Percentiles rank a stretch among this genome's conserved stretches.
These are phyloP conservation scores for Nanorana parkeri DNA, from an alignment of 2,113 vertebrate genomes.

Conservation along the genomic window DNA sequence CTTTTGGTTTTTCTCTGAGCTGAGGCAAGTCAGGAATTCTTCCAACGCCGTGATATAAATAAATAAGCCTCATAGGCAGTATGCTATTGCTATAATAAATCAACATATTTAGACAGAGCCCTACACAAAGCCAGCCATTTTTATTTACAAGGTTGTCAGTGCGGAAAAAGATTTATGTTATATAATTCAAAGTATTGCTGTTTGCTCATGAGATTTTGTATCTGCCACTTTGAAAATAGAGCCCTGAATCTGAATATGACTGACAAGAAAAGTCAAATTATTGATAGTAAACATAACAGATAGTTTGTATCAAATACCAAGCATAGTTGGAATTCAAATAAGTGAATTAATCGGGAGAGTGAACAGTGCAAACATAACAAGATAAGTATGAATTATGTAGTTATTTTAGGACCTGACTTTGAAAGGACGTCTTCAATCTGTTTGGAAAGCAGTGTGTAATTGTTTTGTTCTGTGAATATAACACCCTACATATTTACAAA, in stretches of 20 bases:
- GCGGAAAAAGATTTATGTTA: conserved; percentile 55
- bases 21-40: conserved; percentile 27
- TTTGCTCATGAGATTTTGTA: conserved; percentile 53
- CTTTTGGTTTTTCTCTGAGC: conserved; percentile 41
- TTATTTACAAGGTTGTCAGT: conserved; percentile 56
- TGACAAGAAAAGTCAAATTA: conserved; percentile 57
- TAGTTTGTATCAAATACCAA: conserved; percentile 49
- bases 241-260: conserved; percentile 50
- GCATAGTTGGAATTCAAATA: conserved; percentile 48
- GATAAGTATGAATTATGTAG: conserved; percentile 53
- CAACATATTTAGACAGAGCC: conserved; percentile 58
- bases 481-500: too few relatives aligned
- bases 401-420: conserved; percentile 44
- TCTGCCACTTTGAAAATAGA: conserved; percentile 56
- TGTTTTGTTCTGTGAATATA: too few relatives aligned
- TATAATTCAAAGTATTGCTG: conserved; percentile 56
- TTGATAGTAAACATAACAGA: conserved; percentile 57
- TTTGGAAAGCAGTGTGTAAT: not conserved
- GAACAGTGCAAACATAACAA: conserved; percentile 45
- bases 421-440: conserved; percentile 31
- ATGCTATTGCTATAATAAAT: conserved; percentile 55
- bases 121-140: conserved; percentile 55
- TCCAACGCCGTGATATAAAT: conserved; percentile 39
- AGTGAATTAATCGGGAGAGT: conserved; percentile 47
- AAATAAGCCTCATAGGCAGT: conserved; percentile 46